These are phyloP conservation scores for Vanessa tameamea DNA, from an alignment of 1,140 invertebrate species.

Conservation along the genomic window DNA sequence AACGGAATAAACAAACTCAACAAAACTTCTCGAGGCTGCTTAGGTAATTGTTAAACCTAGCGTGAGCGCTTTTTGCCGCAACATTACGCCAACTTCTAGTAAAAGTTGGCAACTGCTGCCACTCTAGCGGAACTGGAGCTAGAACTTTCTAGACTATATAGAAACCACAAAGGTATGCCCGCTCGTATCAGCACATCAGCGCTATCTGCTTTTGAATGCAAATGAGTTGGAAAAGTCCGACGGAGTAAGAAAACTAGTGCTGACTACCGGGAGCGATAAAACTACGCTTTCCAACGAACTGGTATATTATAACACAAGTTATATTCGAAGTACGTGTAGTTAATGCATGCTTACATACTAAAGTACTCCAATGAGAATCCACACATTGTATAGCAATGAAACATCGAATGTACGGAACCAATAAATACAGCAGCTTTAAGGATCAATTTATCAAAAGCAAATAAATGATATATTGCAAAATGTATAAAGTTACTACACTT, in stretches of 20 bases:
- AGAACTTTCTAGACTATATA: slow-evolving; percentile 77
- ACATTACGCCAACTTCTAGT: slow-evolving; percentile 72
- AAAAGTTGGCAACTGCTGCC: slow-evolving; percentile 70
- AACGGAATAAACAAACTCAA: slow-evolving; percentile 64
- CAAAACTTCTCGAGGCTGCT: slow-evolving; percentile 66
- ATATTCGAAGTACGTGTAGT: not conserved
- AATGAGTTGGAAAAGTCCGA: slow-evolving; percentile 78
- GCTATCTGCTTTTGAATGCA: slow-evolving; percentile 79
- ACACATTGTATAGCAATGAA: not conserved
- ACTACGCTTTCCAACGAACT: slow-evolving; percentile 6
- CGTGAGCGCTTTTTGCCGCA: slow-evolving; percentile 75
- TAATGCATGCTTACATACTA: not conserved
- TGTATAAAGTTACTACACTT: no score
- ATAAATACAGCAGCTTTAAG: not conserved
- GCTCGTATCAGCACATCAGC: slow-evolving; percentile 69
- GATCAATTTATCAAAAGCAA: not conserved
- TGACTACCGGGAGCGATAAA: slow-evolving; percentile 43
- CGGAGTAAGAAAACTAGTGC: slow-evolving; percentile 69
- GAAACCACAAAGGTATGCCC: slow-evolving; percentile 73
- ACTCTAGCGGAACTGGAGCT: slow-evolving; percentile 65
- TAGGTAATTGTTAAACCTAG: slow-evolving; percentile 78
- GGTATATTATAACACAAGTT: slow-evolving; percentile 12
- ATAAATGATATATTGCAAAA: not conserved
- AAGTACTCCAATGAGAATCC: not conserved
- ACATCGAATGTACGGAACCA: no score